Evolutionary conservation across 2,797 vertebrate genomes (phyloP).

Genomic region (Amphiprion clarkii): DNA sequence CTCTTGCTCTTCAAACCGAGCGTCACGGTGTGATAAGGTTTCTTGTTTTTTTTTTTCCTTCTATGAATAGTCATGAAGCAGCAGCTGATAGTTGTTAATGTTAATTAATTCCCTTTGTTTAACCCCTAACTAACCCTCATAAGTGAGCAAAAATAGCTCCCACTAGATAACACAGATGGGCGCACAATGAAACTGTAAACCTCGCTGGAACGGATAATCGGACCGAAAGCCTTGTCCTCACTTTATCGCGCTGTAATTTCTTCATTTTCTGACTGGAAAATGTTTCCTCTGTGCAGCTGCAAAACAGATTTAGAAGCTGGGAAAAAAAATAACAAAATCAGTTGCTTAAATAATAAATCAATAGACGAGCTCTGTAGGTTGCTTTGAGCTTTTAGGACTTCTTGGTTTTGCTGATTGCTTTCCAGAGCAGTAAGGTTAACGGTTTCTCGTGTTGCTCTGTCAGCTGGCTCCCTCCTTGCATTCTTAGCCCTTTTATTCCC

Average conservation of each 20-base stretch:
- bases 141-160: slow-evolving; percentile 55
- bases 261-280: slow-evolving; percentile 21
- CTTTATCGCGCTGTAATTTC: slow-evolving; percentile 9
- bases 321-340: not conserved
- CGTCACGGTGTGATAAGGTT: slow-evolving; percentile 49
- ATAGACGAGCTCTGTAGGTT: slow-evolving; percentile 5
- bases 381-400: not conserved
- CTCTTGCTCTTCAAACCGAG: slow-evolving; percentile 45
- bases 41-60: slow-evolving; percentile 29
- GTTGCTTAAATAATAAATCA: slow-evolving; percentile 16
- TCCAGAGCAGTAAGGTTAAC: slow-evolving; percentile 42
- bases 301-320: slow-evolving; percentile 8
- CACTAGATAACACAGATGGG: slow-evolving; percentile 40
- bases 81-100: slow-evolving; percentile 67
- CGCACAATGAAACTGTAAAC: slow-evolving; percentile 39
- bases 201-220: slow-evolving; percentile 34
- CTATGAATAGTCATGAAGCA: slow-evolving; percentile 72
- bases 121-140: slow-evolving; percentile 65
- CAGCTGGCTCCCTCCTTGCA: slow-evolving; percentile 13
- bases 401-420: slow-evolving; percentile 26
- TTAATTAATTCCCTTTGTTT: slow-evolving; percentile 80
- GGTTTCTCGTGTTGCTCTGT: slow-evolving; percentile 39
- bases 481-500: slow-evolving; percentile 12
- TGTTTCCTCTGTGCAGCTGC: not conserved
- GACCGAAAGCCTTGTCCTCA: slow-evolving; percentile 7